Percentiles rank a stretch among this genome's conserved stretches.
Evolutionary conservation across 1,140 invertebrate species (phyloP).

Genomic region (Megalopta genalis): DNA sequence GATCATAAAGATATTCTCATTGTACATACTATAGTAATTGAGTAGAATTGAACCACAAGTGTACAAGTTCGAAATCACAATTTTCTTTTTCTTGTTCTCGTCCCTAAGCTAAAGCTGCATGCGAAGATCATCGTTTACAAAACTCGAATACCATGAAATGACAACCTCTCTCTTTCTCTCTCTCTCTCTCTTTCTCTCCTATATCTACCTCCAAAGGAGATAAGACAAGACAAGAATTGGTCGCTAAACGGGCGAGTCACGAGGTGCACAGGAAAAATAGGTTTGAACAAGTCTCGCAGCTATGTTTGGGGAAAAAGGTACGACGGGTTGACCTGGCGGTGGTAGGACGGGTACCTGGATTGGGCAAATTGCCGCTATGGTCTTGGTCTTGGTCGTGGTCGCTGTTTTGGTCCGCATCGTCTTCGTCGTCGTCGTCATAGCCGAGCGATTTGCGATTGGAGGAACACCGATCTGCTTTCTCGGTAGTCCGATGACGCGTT

Average conservation of each 20-base stretch:
- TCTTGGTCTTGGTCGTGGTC: conserved; percentile 75
- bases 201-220: conserved; percentile 36
- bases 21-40: background rate
- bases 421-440: conserved; percentile 54
- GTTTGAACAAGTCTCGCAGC: conserved; percentile 54
- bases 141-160: conserved; percentile 35
- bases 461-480: conserved; percentile 58
- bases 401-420: conserved; percentile 63
- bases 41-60: background rate
- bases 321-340: conserved; percentile 68
- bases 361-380: conserved; percentile 75
- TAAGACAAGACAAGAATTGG: conserved; percentile 47
- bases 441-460: conserved; percentile 58
- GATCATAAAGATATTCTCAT: conserved; percentile 42
- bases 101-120: conserved; percentile 38
- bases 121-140: conserved; percentile 30
- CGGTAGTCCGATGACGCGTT: conserved; percentile 49
- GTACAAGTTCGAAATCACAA: background rate
- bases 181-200: conserved; percentile 40
- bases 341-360: conserved; percentile 78
- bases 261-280: conserved; percentile 51
- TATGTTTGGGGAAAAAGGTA: conserved; percentile 61
- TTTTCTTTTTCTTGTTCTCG: background rate
- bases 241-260: conserved; percentile 50
- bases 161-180: conserved; percentile 52